Percentiles rank a stretch among this genome's conserved stretches.
phyloP scores from a whole-genome alignment of 2,888 invertebrate species.

The Emmelina monodactyla region DNA sequence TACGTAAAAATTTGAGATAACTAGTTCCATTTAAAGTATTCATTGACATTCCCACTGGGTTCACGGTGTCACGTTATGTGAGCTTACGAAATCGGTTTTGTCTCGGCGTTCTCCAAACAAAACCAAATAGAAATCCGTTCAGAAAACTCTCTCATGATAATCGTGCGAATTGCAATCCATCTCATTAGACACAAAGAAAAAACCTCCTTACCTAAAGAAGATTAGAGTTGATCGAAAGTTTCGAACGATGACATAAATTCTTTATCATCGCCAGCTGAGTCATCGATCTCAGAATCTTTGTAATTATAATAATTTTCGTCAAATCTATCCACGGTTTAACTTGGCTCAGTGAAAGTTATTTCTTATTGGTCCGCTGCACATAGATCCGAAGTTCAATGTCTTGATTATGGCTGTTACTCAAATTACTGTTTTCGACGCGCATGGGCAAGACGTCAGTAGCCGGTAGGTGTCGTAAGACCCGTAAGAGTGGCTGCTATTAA shows the following conservation, averaged over 20 bases:
- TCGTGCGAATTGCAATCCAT: slow-evolving; percentile 44
- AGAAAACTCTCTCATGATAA: slow-evolving; percentile 33
- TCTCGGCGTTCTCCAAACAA: slow-evolving; percentile 27
- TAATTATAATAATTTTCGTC: slow-evolving; percentile 58
- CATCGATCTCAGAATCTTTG: slow-evolving; percentile 32
- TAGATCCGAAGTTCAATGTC: slow-evolving; percentile 60
- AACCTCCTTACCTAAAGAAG: slow-evolving; percentile 40
- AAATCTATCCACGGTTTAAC: slow-evolving; percentile 36
- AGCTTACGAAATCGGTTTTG: slow-evolving; percentile 31
- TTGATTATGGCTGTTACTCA: slow-evolving; percentile 55
- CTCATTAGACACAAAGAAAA: slow-evolving; percentile 48
- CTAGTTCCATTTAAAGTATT: too few relatives aligned
- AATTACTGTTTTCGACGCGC: slow-evolving; percentile 39
- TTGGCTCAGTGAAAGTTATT: slow-evolving; percentile 55
- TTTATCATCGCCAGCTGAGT: background rate
- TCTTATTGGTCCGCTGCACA: slow-evolving; percentile 44
- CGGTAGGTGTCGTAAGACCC: slow-evolving; percentile 13
- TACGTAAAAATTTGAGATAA: background rate
- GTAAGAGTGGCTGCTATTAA: slow-evolving; percentile 4
- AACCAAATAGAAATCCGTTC: slow-evolving; percentile 24
- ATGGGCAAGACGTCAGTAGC: slow-evolving; percentile 7
- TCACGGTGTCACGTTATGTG: slow-evolving; percentile 24
- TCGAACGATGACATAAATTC: slow-evolving; percentile 28
- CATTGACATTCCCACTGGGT: slow-evolving; percentile 7
- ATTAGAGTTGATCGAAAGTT: slow-evolving; percentile 47